Evolutionary conservation across 2,797 vertebrate species (phyloP).

Genomic region (Poeciliopsis presidionis): DNA sequence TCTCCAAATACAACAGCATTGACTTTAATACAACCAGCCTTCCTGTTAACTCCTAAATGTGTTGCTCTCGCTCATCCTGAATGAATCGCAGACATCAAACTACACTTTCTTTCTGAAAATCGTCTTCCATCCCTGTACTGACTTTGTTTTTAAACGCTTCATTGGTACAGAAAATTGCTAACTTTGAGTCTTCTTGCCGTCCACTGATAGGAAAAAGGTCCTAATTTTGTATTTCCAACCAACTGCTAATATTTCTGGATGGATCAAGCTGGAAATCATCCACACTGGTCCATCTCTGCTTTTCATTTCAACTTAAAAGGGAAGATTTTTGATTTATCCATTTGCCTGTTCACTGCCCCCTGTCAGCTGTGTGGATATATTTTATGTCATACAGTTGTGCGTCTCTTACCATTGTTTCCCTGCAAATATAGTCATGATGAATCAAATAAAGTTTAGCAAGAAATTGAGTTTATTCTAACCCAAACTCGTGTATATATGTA

Average conservation of each 20-base stretch:
- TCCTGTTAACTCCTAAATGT: neutral
- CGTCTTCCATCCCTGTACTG: neutral
- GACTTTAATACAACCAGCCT: neutral
- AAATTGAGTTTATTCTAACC: neutral
- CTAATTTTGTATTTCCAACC: neutral
- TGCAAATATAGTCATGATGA: constrained; percentile 25
- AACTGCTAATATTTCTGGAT: neutral
- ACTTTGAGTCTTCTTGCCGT: neutral
- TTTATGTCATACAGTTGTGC: constrained; percentile 30
- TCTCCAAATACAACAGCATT: neutral
- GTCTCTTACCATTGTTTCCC: constrained; percentile 31
- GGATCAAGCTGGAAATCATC: neutral
- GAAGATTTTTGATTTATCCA: constrained; percentile 14
- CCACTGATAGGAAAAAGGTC: neutral
- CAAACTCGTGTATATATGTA: neutral
- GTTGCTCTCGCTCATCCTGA: neutral
- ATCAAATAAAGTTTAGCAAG: neutral
- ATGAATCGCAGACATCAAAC: neutral
- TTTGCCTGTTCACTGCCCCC: constrained; percentile 25
- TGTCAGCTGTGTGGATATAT: constrained; percentile 8
- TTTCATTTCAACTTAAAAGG: constrained; percentile 15
- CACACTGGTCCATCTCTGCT: neutral
- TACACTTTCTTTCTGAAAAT: neutral
- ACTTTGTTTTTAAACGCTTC: neutral
- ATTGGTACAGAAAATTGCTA: neutral